Percentiles rank a stretch among this genome's conserved stretches.
phyloP scores from a whole-genome alignment of 2,888 invertebrate species.

The Xanthia icteritia region DNA sequence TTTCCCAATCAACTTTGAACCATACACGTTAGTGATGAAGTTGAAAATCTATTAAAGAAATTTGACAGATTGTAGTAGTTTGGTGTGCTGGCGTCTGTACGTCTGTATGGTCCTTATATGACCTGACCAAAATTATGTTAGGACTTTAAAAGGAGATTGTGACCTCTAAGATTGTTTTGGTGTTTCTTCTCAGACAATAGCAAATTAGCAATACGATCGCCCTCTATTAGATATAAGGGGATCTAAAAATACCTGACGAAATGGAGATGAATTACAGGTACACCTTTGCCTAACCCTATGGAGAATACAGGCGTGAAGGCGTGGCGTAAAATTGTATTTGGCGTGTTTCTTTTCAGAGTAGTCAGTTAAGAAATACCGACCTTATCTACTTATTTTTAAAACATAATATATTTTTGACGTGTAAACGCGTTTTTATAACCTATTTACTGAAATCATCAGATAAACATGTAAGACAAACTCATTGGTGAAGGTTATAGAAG shows the following conservation, averaged over 20 bases:
- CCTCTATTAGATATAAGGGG: neutral
- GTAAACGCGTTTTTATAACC: neutral
- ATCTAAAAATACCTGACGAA: neutral
- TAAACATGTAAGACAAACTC: neutral
- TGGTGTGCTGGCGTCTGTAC: too few relatives aligned
- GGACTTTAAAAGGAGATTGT: neutral
- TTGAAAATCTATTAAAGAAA: too few relatives aligned
- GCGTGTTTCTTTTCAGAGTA: neutral
- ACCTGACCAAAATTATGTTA: neutral
- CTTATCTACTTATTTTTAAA: neutral
- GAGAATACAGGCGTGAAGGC: neutral
- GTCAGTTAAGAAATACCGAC: neutral
- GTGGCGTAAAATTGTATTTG: neutral
- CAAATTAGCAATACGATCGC: neutral
- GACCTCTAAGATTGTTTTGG: neutral
- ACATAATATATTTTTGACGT: too few relatives aligned
- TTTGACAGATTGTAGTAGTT: too few relatives aligned
- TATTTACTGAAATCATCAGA: neutral
- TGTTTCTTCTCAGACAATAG: neutral
- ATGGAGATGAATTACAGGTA: neutral
- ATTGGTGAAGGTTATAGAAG: neutral
- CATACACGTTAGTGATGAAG: too few relatives aligned
- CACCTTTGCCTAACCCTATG: neutral
- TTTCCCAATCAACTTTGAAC: too few relatives aligned
- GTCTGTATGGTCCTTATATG: neutral